Percentiles rank a stretch among this genome's conserved stretches.
Evolutionary conservation across 2,113 vertebrate genomes (phyloP).

Genomic region (Pterophyllum scalare): DNA sequence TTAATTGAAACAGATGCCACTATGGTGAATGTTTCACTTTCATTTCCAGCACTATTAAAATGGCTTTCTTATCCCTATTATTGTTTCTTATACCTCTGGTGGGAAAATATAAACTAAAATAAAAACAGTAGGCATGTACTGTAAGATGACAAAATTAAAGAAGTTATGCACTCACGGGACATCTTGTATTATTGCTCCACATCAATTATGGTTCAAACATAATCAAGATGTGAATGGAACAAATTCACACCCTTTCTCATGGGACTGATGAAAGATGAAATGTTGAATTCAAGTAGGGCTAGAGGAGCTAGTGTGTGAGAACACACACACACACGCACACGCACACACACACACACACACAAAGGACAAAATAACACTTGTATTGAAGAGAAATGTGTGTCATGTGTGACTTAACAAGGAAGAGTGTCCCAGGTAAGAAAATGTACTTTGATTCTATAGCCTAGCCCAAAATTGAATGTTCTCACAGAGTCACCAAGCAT

Average conservation of each 20-base stretch:
- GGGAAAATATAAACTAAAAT: background rate
- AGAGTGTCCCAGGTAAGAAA: background rate
- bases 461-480: background rate
- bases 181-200: background rate
- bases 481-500: background rate
- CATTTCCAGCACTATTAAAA: background rate
- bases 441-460: background rate
- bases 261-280: constrained; percentile 10
- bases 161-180: background rate
- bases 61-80: background rate
- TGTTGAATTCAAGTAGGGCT: background rate
- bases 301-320: background rate
- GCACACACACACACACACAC: constrained; percentile 7
- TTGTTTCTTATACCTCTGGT: background rate
- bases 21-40: background rate
- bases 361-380: background rate
- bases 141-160: background rate
- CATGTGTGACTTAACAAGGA: background rate
- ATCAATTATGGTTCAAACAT: background rate
- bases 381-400: constrained; percentile 5
- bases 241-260: constrained; percentile 46
- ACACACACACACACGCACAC: background rate
- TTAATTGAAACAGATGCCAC: background rate
- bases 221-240: constrained; percentile 3
- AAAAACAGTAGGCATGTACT: background rate